Conservation (phyloP, 1,140 invertebrate genomes). For the Monomorium pharaonis region DNA sequence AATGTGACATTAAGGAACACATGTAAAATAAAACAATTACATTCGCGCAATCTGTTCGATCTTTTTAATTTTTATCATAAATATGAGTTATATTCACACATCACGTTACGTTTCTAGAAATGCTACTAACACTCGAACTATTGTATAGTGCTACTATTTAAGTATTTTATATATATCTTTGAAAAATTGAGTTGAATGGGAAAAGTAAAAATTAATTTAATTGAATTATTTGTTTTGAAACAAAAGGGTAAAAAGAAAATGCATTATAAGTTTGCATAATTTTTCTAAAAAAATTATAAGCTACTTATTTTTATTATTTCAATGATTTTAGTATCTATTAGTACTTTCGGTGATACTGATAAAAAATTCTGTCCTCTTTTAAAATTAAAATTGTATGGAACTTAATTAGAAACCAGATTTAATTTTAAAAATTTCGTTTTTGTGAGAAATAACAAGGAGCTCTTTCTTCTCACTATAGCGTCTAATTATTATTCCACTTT, state of each 20-base stretch:
- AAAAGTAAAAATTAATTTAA: neutral
- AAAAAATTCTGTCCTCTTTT: neutral
- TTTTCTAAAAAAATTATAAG: neutral
- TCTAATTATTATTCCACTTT: constrained; percentile 19
- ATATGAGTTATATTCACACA: neutral
- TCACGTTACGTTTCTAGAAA: neutral
- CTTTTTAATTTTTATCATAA: neutral
- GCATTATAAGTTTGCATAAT: neutral
- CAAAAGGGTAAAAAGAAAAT: neutral
- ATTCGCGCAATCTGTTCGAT: neutral
- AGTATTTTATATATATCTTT: neutral
- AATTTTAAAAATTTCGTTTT: neutral
- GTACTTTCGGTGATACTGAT: neutral
- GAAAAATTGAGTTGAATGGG: neutral
- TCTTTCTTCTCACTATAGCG: neutral
- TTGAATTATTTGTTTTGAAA: neutral
- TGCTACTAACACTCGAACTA: neutral
- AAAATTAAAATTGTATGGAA: neutral
- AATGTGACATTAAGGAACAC: neutral
- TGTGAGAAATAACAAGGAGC: neutral
- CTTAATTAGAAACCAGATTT: neutral
- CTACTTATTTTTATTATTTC: neutral
- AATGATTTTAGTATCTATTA: neutral
- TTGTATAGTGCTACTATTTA: neutral
- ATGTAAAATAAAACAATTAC: neutral